These are phyloP conservation scores for Cygnus buccinator DNA, from an alignment of 2,113 vertebrate genomes.

Conservation along the genomic window DNA sequence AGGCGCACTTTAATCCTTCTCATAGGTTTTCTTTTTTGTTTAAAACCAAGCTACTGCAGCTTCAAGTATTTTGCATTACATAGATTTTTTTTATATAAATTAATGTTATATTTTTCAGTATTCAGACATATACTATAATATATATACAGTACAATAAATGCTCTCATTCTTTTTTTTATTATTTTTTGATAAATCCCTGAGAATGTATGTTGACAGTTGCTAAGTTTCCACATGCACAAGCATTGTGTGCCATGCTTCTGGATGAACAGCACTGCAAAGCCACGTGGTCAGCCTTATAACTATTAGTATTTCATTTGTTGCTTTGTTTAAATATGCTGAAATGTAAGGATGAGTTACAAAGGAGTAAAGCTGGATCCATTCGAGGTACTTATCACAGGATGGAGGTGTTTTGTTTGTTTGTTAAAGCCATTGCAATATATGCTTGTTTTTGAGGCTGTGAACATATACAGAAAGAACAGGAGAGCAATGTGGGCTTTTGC, in stretches of 20 bases:
- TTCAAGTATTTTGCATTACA: constrained; percentile 99
- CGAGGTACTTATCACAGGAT: constrained; percentile 96
- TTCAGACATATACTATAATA: constrained; percentile 99
- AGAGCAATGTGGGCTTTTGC: constrained; percentile 92
- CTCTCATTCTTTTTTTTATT: constrained; percentile 89
- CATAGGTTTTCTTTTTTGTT: constrained; percentile 88
- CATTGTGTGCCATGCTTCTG: constrained; percentile 86
- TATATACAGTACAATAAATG: constrained; percentile 99
- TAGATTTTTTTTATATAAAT: constrained; percentile 99
- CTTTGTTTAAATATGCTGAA: constrained; percentile 82
- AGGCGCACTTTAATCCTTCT: constrained; percentile 86
- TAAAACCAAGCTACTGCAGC: constrained; percentile 99
- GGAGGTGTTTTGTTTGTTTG: constrained; percentile 95
- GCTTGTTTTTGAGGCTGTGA: constrained; percentile 89
- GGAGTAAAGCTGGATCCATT: constrained; percentile 95
- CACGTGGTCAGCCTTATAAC: constrained; percentile 83
- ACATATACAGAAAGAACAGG: constrained; percentile 88
- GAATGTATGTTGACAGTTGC: constrained; percentile 99
- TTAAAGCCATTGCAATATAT: constrained; percentile 90
- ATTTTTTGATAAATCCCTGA: constrained; percentile 98
- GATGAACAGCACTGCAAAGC: constrained; percentile 88
- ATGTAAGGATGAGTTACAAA: constrained; percentile 83
- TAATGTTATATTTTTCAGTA: constrained; percentile 99
- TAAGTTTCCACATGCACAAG: constrained; percentile 95
- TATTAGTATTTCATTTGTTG: constrained; percentile 75